Conservation (phyloP, 2,888 invertebrate genomes). For the Schizaphis graminum region DNA sequence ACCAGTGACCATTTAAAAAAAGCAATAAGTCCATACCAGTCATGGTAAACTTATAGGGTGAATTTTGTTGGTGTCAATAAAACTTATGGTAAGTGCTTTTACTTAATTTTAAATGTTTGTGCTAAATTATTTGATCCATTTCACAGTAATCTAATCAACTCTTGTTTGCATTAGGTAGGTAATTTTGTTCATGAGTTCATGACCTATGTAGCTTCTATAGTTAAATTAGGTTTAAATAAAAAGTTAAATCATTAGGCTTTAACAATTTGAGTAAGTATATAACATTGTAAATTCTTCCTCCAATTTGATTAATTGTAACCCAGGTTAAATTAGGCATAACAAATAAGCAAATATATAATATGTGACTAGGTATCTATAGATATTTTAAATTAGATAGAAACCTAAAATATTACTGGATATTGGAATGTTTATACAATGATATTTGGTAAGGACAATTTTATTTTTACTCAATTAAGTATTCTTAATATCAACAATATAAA, state of each 20-base stretch:
- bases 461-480: neutral
- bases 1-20: neutral
- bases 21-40: neutral
- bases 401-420: neutral
- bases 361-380: neutral
- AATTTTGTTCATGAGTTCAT: too few species aligned
- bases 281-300: neutral
- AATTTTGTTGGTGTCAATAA: neutral
- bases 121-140: neutral
- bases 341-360: neutral
- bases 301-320: neutral
- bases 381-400: neutral
- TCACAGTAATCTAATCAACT: neutral
- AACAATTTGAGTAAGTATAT: too few species aligned
- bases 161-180: too few species aligned
- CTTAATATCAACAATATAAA: neutral
- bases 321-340: neutral
- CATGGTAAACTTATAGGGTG: neutral
- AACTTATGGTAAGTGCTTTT: neutral
- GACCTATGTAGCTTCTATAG: too few species aligned
- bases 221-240: too few species aligned
- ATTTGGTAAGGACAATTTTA: neutral
- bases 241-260: too few species aligned
- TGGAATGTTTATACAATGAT: neutral
- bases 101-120: neutral